phyloP scores from a whole-genome alignment of 2,888 invertebrate genomes.

The Andrena praecox region DNA sequence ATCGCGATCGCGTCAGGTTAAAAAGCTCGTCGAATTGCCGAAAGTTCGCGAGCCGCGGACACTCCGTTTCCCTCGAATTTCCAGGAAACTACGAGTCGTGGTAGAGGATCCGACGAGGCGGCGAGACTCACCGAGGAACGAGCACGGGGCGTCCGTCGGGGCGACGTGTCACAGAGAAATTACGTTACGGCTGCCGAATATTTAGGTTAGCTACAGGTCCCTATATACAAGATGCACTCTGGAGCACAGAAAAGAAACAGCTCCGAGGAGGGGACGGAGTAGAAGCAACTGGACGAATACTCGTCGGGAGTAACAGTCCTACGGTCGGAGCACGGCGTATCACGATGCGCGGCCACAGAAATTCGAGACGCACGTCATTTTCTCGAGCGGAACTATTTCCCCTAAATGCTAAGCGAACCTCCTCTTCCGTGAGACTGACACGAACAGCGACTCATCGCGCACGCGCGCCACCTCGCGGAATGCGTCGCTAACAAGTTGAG shows the following conservation, averaged over 20 bases:
- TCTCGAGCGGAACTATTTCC: conserved; percentile 60
- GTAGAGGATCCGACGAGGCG: neutral
- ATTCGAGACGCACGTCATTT: conserved; percentile 77
- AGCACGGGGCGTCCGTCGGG: conserved; percentile 60
- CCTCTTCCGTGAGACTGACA: conserved; percentile 77
- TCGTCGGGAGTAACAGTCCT: conserved; percentile 29
- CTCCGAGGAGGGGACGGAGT: conserved; percentile 18
- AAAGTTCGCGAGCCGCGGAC: neutral
- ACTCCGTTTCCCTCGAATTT: neutral
- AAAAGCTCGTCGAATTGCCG: neutral
- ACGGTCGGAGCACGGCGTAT: conserved; percentile 60
- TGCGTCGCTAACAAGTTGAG: conserved; percentile 53
- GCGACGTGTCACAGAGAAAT: conserved; percentile 73
- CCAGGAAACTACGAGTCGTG: neutral
- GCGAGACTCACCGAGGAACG: conserved; percentile 48
- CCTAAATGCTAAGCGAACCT: conserved; percentile 76
- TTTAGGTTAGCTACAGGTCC: conserved; percentile 71
- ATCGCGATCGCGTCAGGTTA: conserved; percentile 32
- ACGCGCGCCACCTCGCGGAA: conserved; percentile 71
- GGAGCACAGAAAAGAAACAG: conserved; percentile 44
- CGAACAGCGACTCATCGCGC: conserved; percentile 72
- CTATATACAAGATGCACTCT: conserved; percentile 51
- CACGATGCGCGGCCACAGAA: conserved; percentile 75
- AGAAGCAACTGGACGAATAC: conserved; percentile 25
- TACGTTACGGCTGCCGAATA: conserved; percentile 72